These are phyloP conservation scores for Simalia tracyae DNA, from an alignment of 2,797 vertebrate genomes.

Conservation along the genomic window DNA sequence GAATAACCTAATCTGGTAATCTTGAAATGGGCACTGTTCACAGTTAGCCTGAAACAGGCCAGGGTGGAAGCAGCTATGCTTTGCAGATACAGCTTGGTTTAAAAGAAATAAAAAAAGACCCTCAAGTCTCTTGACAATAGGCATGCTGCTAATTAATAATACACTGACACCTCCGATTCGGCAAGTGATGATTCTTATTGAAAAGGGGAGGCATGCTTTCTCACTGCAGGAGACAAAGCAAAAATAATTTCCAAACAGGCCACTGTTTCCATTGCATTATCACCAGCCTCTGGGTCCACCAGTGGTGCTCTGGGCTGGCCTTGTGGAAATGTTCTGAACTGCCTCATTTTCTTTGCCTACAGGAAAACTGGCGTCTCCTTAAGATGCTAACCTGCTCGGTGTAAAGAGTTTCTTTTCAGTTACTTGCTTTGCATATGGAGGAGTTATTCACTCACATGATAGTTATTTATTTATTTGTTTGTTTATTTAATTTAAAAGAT, in stretches of 20 bases:
- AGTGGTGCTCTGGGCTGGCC: too few relatives aligned
- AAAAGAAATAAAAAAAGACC: constrained; percentile 27
- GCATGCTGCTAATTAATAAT: constrained; percentile 18
- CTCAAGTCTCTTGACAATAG: constrained; percentile 33
- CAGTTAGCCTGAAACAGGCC: constrained; percentile 76
- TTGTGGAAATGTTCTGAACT: background rate
- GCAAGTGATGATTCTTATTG: constrained; percentile 56
- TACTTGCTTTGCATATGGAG: background rate
- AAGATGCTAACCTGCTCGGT: background rate
- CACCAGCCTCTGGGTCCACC: constrained; percentile 18
- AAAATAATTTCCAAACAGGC: constrained; percentile 67
- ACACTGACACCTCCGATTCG: background rate
- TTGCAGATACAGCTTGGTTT: constrained; percentile 50
- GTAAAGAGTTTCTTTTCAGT: background rate
- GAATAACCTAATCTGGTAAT: constrained; percentile 99
- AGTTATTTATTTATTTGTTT: background rate
- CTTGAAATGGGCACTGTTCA: constrained; percentile 87
- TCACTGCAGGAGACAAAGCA: constrained; percentile 68
- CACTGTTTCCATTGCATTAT: constrained; percentile 51
- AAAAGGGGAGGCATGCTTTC: constrained; percentile 50
- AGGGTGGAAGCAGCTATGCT: constrained; percentile 64
- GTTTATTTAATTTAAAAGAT: background rate
- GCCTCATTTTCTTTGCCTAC: background rate
- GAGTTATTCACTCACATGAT: background rate
- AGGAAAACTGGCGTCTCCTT: background rate